Evolutionary conservation across 2,888 invertebrate species (phyloP), one percentile per base, ranked within the genome.

Genomic region (Drosophila nr. perissopoda): DNA sequence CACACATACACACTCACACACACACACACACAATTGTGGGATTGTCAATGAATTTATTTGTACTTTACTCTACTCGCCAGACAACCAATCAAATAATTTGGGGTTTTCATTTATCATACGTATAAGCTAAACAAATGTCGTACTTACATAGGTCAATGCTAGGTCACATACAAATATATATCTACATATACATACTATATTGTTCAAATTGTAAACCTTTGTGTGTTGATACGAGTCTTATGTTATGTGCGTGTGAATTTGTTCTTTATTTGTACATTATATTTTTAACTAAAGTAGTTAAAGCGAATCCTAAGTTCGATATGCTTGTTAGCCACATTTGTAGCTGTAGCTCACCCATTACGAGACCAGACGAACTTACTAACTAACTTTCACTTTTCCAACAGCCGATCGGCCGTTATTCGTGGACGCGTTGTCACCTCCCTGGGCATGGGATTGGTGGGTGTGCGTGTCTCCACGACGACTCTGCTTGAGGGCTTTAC

Each of bases 401-500:
- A 76, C 88, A 99, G 99, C 93, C 99, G 99, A 67, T 98, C 98
- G 65, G 99, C 99, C 33, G 99, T 99, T 60, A 97, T 99, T 75
- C 96, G 99, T 74, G 99, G 99, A 54, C 96, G 97, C 80, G 99
- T 99, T 60, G 96, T 98, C 67, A 98, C 98, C 53, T 95, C 96
- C 59, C 96, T 98, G 92, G 98, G 98, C 56, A 97, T 97, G 91
- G 98, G 99, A 40, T 94, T 99, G 83, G 97, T 98, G 93, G 99
- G 99, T 38, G 99, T 99, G 11, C 95, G 99, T 79, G 99, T 99
- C 6, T 97, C 97, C 76, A 98, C 99, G 51, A 97, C 97, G 66
- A 97, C 97, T 6, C 97, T 98, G n/a, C 94, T 98, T 56, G 99
- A 98, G 94, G 99, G 99, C 18, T 99, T 98, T 94, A 99, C 99